Conservation (phyloP, 2,797 vertebrate species). For the Tachyglossus aculeatus region DNA sequence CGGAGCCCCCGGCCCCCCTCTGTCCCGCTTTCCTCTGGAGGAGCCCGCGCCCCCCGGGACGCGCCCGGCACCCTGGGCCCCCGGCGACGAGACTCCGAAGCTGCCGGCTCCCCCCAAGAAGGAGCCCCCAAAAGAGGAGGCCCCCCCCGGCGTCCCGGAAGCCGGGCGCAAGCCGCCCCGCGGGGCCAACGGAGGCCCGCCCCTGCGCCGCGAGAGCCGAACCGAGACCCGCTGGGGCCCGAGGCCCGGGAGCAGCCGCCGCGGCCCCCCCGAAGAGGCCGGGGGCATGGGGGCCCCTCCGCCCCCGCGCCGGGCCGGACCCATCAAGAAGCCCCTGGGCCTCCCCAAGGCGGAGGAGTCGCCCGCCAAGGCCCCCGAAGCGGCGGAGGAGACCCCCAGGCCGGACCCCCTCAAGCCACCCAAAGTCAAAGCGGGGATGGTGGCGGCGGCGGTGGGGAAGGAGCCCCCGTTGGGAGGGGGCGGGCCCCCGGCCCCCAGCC, state of each 20-base stretch:
- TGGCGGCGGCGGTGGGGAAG: conserved; percentile 5
- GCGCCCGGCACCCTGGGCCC: conserved; percentile 46
- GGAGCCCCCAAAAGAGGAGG: conserved; percentile 72
- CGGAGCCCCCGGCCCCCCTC: conserved; percentile 62
- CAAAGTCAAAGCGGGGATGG: conserved; percentile 49
- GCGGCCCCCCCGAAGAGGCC: conserved; percentile 69
- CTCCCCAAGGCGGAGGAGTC: conserved; percentile 73
- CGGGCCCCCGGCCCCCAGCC: conserved; percentile 57
- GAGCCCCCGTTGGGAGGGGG: conserved; percentile 31
- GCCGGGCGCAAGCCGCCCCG: conserved; percentile 48
- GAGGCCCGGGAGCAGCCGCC: conserved; percentile 81
- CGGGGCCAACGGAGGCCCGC: conserved; percentile 38
- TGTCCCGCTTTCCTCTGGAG: conserved; percentile 80
- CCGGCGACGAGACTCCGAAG: conserved; percentile 54
- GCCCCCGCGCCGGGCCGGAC: conserved; percentile 88
- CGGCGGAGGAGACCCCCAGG: conserved; percentile 67
- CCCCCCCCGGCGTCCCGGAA: conserved; percentile 66
- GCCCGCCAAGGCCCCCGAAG: conserved; percentile 43
- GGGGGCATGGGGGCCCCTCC: conserved; percentile 70
- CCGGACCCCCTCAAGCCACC: conserved; percentile 53
- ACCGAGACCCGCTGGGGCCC: conserved; percentile 95
- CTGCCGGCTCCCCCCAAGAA: conserved; percentile 70
- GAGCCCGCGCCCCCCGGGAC: conserved; percentile 65
- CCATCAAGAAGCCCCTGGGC: conserved; percentile 83
- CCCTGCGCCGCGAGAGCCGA: conserved; percentile 81